Percentiles rank a stretch among this genome's conserved stretches.
These are phyloP conservation scores for Solea solea DNA, from an alignment of 2,113 vertebrate genomes.

Conservation along the genomic window DNA sequence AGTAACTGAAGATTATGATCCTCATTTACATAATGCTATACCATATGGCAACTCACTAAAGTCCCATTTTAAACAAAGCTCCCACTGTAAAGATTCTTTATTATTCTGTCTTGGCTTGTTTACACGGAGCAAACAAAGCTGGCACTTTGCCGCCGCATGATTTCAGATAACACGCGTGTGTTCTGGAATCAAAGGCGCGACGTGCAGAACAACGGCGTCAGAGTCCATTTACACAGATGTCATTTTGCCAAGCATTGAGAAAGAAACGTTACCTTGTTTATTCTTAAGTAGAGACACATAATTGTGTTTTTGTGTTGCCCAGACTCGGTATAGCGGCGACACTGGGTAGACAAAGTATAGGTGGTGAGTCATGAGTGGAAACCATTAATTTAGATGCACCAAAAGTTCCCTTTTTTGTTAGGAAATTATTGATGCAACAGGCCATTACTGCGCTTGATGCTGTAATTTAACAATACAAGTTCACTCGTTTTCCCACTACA, in stretches of 20 bases:
- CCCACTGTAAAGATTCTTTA: too few species aligned
- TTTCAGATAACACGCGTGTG: not conserved
- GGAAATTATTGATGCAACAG: not conserved
- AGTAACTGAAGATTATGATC: too few species aligned
- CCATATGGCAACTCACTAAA: too few species aligned
- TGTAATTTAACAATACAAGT: not conserved
- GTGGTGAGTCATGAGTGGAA: not conserved
- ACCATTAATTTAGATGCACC: not conserved
- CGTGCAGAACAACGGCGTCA: not conserved
- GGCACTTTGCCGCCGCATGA: not conserved
- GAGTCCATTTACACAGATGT: not conserved
- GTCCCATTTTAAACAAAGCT: too few species aligned
- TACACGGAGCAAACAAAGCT: not conserved
- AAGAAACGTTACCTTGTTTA: not conserved
- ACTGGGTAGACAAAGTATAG: not conserved
- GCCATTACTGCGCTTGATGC: not conserved
- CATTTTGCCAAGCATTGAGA: not conserved
- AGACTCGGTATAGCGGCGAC: not conserved
- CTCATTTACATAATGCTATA: too few species aligned
- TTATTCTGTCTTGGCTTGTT: too few species aligned
- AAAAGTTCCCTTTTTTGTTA: not conserved
- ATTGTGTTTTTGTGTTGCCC: not conserved
- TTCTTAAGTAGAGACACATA: not conserved
- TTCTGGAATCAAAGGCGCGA: not conserved
- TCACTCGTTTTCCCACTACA: conserved; percentile 5